Percentiles rank a stretch among this genome's conserved stretches.
These are phyloP conservation scores for Zoanthus sociatus DNA, from an alignment of 92 coral and sea anemone species.

Conservation along the genomic window DNA sequence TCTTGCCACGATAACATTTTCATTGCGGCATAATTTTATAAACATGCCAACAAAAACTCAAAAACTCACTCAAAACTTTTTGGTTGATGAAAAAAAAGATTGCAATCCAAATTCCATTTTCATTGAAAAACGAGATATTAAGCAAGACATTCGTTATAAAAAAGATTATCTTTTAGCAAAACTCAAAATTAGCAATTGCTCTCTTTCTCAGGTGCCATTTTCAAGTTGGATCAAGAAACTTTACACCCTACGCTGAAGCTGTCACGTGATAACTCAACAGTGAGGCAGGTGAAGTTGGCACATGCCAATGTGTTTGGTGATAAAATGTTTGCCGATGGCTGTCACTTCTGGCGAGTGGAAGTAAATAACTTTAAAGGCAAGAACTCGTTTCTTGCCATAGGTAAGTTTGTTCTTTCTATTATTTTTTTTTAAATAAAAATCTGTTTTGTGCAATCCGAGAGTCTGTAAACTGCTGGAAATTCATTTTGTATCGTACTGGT, in stretches of 20 bases:
- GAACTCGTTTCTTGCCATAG: conserved; percentile 83
- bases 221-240: conserved; percentile 78
- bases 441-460: background rate
- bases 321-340: conserved; percentile 80
- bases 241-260: conserved; percentile 74
- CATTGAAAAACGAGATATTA: too few species aligned
- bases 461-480: background rate
- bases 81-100: too few species aligned
- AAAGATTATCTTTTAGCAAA: too few species aligned
- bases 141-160: too few species aligned
- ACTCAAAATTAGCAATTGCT: background rate
- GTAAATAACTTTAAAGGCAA: conserved; percentile 71
- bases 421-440: too few species aligned
- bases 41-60: too few species aligned
- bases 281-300: conserved; percentile 59
- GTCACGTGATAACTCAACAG: conserved; percentile 66
- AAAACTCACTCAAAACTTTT: too few species aligned
- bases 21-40: too few species aligned
- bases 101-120: too few species aligned
- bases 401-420: conserved; percentile 47
- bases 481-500: background rate
- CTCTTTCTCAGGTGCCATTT: conserved; percentile 72
- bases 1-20: too few species aligned
- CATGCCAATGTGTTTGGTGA: conserved; percentile 87
- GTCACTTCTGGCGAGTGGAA: conserved; percentile 82